Base-by-base conservation (phyloP, 2,113 vertebrate genomes). In the Gymnorhina tibicen region DNA sequence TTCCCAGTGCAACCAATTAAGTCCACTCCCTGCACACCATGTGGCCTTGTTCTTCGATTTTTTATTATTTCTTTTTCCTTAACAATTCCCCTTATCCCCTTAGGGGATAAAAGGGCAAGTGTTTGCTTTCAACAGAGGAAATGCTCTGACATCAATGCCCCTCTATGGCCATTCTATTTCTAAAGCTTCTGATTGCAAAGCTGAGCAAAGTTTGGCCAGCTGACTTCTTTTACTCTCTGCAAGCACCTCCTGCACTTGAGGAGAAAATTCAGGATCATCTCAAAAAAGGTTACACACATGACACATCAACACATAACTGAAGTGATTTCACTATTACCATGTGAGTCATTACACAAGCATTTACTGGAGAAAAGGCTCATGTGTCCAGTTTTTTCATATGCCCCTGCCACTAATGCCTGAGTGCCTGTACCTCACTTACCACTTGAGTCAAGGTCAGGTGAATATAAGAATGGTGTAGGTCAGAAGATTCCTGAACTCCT, bases 1-100 rank as follows among this genome's bases (percentile, higher is more conserved):
- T 59, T 96, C 93, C 90, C 88, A 87, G 4, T 83, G 85, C 90
- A 95, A 77, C 70, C 66, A 97, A 95, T 91, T 96, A 95, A 73
- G 53, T 62, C 62, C 87, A 83, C 35, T 95, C 80, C 77, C 80
- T 67, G 42, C 41, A 27, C 5, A 17, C 30, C 52, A 66, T 2
- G 5, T 11, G 30, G 35, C 22, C 56, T 88, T 86, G 42, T 56
- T 96, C 94, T 87, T 89, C 27, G 68, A 78, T 74, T 94, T 89
- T 93, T 91, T 58, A 77, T 81, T 0, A 66, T 64, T 91, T 86
- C 32, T 72, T 88, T 91, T 52, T 89, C 58, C 35, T 62, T 64
- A 72, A 67, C 21, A 37, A 50, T 30, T 93, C 60, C 60, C 56
- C n/a, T 87, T 72, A 60, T 52, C 28, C 59, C 69, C 70, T 47